These are phyloP conservation scores for Sprattus sprattus DNA, from an alignment of 2,113 vertebrate species.

Conservation along the genomic window DNA sequence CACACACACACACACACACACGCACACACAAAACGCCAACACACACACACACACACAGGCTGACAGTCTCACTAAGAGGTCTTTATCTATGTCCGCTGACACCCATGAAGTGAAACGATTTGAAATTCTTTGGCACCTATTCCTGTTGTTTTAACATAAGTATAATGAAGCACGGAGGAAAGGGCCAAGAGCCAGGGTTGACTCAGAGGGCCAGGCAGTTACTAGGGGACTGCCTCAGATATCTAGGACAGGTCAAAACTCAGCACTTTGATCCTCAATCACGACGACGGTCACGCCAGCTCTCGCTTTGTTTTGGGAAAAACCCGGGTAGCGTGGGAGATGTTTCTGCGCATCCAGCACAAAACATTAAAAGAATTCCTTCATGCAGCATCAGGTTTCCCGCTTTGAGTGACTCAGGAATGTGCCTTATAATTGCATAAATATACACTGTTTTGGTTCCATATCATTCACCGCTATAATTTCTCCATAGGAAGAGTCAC, in stretches of 20 bases:
- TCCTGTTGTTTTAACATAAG: conserved; percentile 9
- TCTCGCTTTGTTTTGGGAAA: not conserved
- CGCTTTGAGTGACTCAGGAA: conserved; percentile 40
- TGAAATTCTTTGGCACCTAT: not conserved
- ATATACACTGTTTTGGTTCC: conserved; percentile 16
- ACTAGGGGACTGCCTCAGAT: not conserved
- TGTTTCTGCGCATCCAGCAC: not conserved
- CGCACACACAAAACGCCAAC: not conserved
- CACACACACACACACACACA: not conserved
- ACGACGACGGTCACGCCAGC: not conserved
- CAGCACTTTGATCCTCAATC: not conserved
- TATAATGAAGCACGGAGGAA: not conserved
- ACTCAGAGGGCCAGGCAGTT: not conserved
- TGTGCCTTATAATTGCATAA: conserved; percentile 23
- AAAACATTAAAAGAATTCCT: conserved; percentile 52
- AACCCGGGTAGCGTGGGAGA: not conserved
- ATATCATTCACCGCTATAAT: not conserved
- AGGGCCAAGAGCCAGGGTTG: not conserved
- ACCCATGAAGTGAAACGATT: not conserved
- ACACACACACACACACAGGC: not conserved
- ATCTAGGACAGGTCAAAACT: not conserved
- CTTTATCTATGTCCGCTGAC: not conserved
- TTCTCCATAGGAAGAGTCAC: not conserved
- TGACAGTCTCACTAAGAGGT: not conserved
- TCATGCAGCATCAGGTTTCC: conserved; percentile 64